These are phyloP conservation scores for Venustoraphidia nigricollis DNA, from an alignment of 2,888 invertebrate genomes.

Conservation along the genomic window DNA sequence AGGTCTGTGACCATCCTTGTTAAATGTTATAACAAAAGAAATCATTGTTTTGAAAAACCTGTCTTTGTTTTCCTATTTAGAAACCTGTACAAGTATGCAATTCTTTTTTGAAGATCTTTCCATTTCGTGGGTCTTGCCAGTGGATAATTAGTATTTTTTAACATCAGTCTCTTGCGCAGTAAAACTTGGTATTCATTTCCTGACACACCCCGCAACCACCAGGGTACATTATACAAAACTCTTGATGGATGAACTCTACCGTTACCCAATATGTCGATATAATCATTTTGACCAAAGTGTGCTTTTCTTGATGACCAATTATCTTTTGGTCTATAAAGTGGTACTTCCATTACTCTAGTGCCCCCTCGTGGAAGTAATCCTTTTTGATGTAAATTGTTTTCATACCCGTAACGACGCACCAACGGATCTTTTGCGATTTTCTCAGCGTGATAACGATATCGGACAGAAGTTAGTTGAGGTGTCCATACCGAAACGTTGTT, in stretches of 20 bases:
- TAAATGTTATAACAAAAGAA: no score
- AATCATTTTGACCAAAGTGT: conserved; percentile 90
- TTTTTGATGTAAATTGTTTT: conserved; percentile 45
- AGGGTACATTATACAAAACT: conserved; percentile 70
- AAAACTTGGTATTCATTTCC: conserved; percentile 74
- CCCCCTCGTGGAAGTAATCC: conserved; percentile 57
- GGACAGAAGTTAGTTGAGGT: conserved; percentile 29
- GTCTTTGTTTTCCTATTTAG: conserved; percentile 72
- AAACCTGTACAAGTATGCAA: conserved; percentile 57
- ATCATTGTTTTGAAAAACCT: conserved; percentile 22
- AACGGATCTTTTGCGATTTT: conserved; percentile 40
- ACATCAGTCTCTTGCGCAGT: conserved; percentile 54
- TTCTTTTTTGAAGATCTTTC: conserved; percentile 56
- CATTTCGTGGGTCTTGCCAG: conserved; percentile 59
- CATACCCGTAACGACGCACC: conserved; percentile 53
- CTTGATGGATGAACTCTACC: conserved; percentile 67
- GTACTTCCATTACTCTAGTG: conserved; percentile 40
- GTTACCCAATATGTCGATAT: conserved; percentile 87
- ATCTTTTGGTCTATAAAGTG: conserved; percentile 56
- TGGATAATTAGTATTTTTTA: conserved; percentile 39
- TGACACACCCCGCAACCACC: conserved; percentile 77
- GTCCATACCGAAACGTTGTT: conserved; percentile 9
- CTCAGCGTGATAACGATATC: conserved; percentile 45
- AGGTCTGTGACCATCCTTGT: no score
- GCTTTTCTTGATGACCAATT: conserved; percentile 64